Conservation (phyloP, 2,113 vertebrate genomes). For the Pedetes capensis region DNA sequence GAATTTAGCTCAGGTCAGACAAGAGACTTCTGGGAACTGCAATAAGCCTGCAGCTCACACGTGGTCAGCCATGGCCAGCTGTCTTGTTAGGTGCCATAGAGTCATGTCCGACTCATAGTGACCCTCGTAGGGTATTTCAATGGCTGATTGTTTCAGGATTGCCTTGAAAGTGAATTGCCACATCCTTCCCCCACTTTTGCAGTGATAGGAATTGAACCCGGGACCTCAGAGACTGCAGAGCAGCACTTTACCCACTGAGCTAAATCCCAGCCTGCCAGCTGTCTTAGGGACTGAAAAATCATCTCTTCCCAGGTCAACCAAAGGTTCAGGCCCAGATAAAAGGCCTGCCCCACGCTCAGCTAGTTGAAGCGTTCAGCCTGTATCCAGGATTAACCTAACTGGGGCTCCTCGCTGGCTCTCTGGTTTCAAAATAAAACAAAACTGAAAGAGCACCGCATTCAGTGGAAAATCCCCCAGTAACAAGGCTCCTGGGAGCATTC, state of each 20-base stretch:
- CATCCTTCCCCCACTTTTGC: no score
- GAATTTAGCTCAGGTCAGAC: neutral
- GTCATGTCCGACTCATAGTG: no score
- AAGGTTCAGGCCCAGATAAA: neutral
- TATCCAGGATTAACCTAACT: constrained; percentile 48
- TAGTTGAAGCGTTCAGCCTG: neutral
- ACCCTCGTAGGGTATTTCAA: no score
- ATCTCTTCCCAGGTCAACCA: neutral
- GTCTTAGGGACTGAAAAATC: neutral
- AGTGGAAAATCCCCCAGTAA: constrained; percentile 56
- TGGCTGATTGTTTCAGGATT: no score
- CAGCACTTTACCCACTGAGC: no score
- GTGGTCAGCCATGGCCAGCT: neutral
- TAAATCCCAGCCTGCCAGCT: no score
- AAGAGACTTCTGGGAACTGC: neutral
- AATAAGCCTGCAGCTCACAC: neutral
- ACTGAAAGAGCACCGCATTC: constrained; percentile 52
- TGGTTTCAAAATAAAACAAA: constrained; percentile 67
- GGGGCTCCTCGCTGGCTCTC: constrained; percentile 45
- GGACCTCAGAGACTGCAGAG: no score
- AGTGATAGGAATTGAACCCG: no score
- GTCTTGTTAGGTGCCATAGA: no score
- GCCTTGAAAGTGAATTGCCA: no score
- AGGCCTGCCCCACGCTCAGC: neutral
- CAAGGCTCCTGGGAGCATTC: neutral